Conservation (phyloP, 2,113 vertebrate genomes). For the Campylomormyrus tamandua region DNA sequence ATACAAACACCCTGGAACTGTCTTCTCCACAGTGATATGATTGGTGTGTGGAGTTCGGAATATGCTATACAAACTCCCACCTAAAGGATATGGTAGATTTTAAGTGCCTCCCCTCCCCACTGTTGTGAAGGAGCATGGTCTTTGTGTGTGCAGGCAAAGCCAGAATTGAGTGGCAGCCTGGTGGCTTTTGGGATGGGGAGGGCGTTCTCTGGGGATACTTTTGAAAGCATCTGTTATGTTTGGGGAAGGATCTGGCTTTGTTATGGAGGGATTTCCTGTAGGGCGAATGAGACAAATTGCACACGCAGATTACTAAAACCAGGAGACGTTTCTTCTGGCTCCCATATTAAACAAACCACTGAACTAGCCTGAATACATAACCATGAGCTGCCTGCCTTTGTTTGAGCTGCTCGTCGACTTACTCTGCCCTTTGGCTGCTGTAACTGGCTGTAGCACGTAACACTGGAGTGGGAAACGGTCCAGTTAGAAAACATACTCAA, state of each 20-base stretch:
- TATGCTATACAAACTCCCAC: background rate
- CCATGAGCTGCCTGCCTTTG: background rate
- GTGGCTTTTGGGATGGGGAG: background rate
- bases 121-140: background rate
- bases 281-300: background rate
- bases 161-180: background rate
- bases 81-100: background rate
- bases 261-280: background rate
- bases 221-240: background rate
- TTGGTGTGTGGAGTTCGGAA: background rate
- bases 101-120: background rate
- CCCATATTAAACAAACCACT: background rate
- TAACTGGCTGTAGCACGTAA: background rate
- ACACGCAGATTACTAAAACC: background rate
- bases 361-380: background rate
- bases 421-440: background rate
- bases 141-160: background rate
- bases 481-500: background rate
- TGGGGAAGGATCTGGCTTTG: background rate
- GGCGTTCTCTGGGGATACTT: background rate
- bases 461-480: background rate
- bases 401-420: background rate
- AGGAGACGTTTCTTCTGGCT: background rate
- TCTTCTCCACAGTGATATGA: background rate
- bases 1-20: background rate